Percentiles rank a stretch among this genome's conserved stretches.
Evolutionary conservation across 2,888 invertebrate species (phyloP).

Genomic region (Pardosa pseudoannulata): DNA sequence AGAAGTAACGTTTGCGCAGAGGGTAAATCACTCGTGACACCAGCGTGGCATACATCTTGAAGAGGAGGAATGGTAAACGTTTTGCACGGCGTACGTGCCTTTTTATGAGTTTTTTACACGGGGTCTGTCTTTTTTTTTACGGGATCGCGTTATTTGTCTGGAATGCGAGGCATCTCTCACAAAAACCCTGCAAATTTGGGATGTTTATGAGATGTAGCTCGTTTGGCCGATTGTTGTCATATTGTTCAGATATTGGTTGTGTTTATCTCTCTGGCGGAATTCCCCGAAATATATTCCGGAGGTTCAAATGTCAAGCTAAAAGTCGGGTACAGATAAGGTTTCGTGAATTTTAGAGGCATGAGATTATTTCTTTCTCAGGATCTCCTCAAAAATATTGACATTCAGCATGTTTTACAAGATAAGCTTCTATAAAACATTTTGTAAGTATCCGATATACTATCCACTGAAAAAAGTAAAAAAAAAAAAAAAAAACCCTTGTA

Average conservation of each 20-base stretch:
- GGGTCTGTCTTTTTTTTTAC: neutral
- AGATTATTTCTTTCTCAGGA: neutral
- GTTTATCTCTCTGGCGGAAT: neutral
- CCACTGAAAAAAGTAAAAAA: too few relatives aligned
- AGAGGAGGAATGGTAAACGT: constrained; percentile 30
- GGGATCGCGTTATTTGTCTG: neutral
- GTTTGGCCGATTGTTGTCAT: neutral
- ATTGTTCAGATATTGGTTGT: neutral
- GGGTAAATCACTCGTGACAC: constrained; percentile 62
- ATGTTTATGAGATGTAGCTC: neutral
- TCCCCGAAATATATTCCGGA: too few relatives aligned
- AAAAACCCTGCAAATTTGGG: neutral
- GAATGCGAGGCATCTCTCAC: neutral
- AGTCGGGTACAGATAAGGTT: neutral
- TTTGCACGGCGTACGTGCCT: constrained; percentile 2
- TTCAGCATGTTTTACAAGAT: too few relatives aligned
- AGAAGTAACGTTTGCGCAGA: constrained; percentile 6
- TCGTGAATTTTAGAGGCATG: neutral
- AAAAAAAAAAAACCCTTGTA: too few relatives aligned
- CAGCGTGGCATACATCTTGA: constrained; percentile 41
- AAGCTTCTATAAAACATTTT: too few relatives aligned
- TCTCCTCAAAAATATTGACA: neutral
- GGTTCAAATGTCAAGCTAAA: neutral
- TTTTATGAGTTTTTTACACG: neutral
- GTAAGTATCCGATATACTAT: too few relatives aligned